Conservation (phyloP, 2,113 vertebrate species). For the Dipodomys ordii region DNA sequence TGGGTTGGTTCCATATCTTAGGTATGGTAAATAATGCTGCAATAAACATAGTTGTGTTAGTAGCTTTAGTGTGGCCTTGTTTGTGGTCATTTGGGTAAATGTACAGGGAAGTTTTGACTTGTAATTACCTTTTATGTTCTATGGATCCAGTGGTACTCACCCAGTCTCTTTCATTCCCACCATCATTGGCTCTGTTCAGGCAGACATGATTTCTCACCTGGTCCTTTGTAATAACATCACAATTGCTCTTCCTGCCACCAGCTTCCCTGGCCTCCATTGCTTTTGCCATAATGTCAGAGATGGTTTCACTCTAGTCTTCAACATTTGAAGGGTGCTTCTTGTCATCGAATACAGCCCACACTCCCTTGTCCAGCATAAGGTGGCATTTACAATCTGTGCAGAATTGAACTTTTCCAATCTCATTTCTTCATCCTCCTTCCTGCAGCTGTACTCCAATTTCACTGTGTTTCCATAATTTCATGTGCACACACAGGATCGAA, state of each 20-base stretch:
- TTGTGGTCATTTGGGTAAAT: too few relatives aligned
- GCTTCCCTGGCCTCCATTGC: neutral
- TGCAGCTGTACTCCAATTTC: neutral
- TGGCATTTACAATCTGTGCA: too few relatives aligned
- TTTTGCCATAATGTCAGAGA: neutral
- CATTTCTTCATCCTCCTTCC: neutral
- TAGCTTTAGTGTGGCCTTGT: too few relatives aligned
- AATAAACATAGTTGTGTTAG: too few relatives aligned
- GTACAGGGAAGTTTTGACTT: neutral
- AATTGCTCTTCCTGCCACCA: neutral
- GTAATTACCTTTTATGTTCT: neutral
- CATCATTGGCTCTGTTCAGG: neutral
- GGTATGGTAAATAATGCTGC: too few relatives aligned
- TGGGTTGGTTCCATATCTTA: too few relatives aligned
- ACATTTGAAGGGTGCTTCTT: neutral
- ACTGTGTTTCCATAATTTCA: neutral
- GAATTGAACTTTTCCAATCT: neutral
- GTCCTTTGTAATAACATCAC: neutral
- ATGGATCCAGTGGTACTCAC: too few relatives aligned
- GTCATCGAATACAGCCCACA: neutral
- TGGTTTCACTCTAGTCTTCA: neutral
- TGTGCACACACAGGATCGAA: neutral
- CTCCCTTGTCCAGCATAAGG: neutral
- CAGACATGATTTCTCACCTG: neutral
- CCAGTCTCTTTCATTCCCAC: neutral